phyloP scores from a whole-genome alignment of 1,140 invertebrate species.

The Aculops lycopersici region DNA sequence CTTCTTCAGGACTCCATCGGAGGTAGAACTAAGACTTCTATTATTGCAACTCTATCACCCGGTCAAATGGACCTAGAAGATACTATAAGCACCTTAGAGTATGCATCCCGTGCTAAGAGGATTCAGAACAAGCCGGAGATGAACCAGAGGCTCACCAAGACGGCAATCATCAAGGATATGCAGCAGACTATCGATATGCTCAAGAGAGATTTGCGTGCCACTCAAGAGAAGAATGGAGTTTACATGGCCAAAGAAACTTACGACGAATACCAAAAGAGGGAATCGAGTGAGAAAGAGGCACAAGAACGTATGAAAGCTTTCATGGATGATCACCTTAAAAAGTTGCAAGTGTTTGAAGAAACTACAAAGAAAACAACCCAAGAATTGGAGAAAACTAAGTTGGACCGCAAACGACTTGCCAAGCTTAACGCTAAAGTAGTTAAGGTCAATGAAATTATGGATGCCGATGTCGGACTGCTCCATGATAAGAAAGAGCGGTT shows the following conservation, averaged over 20 bases:
- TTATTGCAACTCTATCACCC: constrained; percentile 91
- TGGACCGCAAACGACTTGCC: too few species aligned
- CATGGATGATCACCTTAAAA: constrained; percentile 26
- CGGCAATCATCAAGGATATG: constrained; percentile 11
- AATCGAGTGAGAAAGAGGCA: constrained; percentile 34
- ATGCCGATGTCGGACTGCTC: too few species aligned
- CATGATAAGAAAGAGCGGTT: too few species aligned
- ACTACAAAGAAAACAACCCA: too few species aligned
- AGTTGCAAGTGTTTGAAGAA: not conserved
- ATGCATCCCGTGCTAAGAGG: constrained; percentile 78
- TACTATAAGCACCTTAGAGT: constrained; percentile 81
- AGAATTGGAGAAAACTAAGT: too few species aligned
- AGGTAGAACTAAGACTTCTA: constrained; percentile 66
- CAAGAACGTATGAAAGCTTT: constrained; percentile 29
- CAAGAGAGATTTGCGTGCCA: constrained; percentile 35
- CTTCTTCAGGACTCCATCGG: constrained; percentile 80
- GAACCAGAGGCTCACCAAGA: constrained; percentile 84
- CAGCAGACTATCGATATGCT: constrained; percentile 61
- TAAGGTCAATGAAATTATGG: too few species aligned
- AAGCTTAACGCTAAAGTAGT: too few species aligned
- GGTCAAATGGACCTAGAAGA: constrained; percentile 94
- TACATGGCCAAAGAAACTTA: constrained; percentile 57
- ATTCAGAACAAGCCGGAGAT: constrained; percentile 79
- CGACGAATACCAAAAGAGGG: constrained; percentile 29
- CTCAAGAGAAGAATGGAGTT: constrained; percentile 49